These are phyloP conservation scores for Muricea muricata DNA, from an alignment of 92 coral and sea anemone genomes.

Conservation along the genomic window DNA sequence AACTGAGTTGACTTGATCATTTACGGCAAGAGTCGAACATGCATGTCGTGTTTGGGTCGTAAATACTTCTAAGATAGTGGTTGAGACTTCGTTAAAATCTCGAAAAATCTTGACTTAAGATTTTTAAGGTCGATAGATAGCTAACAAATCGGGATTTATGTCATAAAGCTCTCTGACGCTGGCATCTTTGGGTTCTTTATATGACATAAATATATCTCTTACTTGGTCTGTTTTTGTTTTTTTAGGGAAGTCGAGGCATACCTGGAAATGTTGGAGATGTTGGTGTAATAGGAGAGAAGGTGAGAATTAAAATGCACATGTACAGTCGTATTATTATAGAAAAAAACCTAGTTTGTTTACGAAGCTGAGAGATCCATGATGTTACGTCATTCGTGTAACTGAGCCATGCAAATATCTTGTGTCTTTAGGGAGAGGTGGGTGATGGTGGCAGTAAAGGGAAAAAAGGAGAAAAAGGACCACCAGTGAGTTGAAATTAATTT, in stretches of 20 bases:
- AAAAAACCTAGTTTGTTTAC: not conserved
- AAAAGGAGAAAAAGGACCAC: slow-evolving; percentile 62
- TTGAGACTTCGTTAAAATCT: too few relatives aligned
- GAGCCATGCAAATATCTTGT: not conserved
- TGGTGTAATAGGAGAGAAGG: slow-evolving; percentile 30
- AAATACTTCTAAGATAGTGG: too few relatives aligned
- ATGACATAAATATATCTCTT: too few relatives aligned
- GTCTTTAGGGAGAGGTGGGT: slow-evolving; percentile 10
- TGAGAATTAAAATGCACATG: slow-evolving; percentile 21
- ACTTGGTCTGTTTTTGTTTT: too few relatives aligned
- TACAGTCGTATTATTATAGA: not conserved
- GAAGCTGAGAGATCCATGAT: too few relatives aligned
- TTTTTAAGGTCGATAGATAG: too few relatives aligned
- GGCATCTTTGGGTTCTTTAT: too few relatives aligned
- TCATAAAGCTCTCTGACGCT: too few relatives aligned
- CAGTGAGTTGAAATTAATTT: slow-evolving; percentile 42
- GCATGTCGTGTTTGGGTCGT: not conserved
- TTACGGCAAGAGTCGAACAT: too few relatives aligned
- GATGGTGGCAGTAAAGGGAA: slow-evolving; percentile 50
- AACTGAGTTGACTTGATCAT: too few relatives aligned
- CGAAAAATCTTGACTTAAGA: too few relatives aligned
- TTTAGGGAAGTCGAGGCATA: slow-evolving; percentile 25
- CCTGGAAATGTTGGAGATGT: not conserved
- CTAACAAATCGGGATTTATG: too few relatives aligned
- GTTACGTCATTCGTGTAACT: not conserved